Conservation (phyloP, 2,888 invertebrate species). For the Macrophya annulata region DNA sequence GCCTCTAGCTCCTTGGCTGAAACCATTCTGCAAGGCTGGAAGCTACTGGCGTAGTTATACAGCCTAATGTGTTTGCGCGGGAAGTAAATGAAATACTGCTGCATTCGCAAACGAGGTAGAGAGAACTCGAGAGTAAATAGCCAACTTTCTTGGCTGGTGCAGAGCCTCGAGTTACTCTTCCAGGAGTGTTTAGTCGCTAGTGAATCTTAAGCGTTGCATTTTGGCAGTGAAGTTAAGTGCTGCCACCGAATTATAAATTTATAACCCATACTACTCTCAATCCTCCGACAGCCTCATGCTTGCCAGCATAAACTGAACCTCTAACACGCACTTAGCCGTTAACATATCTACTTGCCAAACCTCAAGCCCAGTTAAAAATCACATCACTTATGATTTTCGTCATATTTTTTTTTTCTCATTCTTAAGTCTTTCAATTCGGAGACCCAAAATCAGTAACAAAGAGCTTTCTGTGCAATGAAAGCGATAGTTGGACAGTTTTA, state of each 20-base stretch:
- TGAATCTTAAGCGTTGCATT: constrained; percentile 48
- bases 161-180: constrained; percentile 55
- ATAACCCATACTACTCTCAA: background rate
- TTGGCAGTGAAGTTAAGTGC: constrained; percentile 36
- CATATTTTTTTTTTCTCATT: background rate
- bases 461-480: background rate
- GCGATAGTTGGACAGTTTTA: background rate
- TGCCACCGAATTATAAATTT: constrained; percentile 31
- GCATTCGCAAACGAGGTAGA: constrained; percentile 69
- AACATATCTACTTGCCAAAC: background rate
- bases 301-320: constrained; percentile 7
- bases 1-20: background rate
- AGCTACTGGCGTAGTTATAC: constrained; percentile 32
- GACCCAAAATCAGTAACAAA: background rate
- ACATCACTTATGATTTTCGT: background rate
- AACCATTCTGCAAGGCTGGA: constrained; percentile 2
- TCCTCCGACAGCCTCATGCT: background rate
- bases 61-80: constrained; percentile 68
- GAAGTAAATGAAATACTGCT: constrained; percentile 69
- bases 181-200: constrained; percentile 48
- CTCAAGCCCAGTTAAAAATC: background rate
- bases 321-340: constrained; percentile 21
- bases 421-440: background rate
- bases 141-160: constrained; percentile 69
- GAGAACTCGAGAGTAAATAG: constrained; percentile 67